These are phyloP conservation scores for Tetrax tetrax DNA, from an alignment of 2,113 vertebrate genomes.

Conservation along the genomic window DNA sequence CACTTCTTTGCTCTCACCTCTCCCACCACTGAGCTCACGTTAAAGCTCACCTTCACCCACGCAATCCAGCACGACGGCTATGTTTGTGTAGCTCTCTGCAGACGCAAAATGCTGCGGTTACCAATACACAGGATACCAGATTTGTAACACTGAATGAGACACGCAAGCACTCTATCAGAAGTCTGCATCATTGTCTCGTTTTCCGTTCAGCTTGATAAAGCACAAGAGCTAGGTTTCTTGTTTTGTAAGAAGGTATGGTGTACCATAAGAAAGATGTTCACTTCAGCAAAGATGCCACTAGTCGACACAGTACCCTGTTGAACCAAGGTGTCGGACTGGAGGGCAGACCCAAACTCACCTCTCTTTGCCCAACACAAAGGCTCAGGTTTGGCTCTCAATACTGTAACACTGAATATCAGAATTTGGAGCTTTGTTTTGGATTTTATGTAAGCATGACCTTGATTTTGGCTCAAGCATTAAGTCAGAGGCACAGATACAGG, in stretches of 20 bases:
- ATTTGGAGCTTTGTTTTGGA: background rate
- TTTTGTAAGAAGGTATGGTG: background rate
- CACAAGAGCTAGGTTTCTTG: background rate
- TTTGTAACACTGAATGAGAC: background rate
- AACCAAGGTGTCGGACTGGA: background rate
- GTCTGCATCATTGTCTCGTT: background rate
- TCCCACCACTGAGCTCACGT: background rate
- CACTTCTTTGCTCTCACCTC: background rate
- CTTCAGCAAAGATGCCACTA: background rate
- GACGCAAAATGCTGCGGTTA: background rate
- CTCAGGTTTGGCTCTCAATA: background rate
- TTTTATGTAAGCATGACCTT: accelerated
- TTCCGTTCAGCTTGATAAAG: background rate
- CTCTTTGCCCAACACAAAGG: background rate
- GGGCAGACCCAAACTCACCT: background rate
- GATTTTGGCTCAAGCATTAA: background rate
- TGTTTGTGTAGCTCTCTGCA: background rate
- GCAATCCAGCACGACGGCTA: accelerated
- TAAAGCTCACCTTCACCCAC: background rate
- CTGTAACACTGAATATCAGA: background rate
- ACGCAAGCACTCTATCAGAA: accelerated
- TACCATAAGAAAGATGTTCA: background rate
- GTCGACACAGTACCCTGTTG: background rate
- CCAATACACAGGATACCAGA: background rate
- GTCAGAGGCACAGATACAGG: background rate